phyloP scores from a whole-genome alignment of 2,888 invertebrate species.

The Cheilosia impressa region DNA sequence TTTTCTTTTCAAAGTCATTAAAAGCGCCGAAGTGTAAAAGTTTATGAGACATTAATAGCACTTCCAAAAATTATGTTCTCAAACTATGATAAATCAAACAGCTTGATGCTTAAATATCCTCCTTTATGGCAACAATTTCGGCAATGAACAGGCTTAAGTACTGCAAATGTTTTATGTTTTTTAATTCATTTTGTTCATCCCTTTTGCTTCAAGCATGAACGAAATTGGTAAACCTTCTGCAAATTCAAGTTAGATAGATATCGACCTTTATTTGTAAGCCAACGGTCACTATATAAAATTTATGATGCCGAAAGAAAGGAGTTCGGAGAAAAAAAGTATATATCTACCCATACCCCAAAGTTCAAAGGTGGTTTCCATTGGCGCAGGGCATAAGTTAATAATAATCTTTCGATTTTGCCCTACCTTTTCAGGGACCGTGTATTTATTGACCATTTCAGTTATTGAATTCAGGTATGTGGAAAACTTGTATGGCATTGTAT shows the following conservation, averaged over 20 bases:
- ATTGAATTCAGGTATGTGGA: slow-evolving; percentile 7
- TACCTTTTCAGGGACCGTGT: background rate
- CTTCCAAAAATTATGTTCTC: background rate
- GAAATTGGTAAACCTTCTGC: slow-evolving; percentile 4
- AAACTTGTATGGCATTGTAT: background rate
- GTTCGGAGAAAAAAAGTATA: background rate
- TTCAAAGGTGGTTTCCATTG: background rate
- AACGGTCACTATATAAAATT: slow-evolving; percentile 6
- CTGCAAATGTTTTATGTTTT: slow-evolving; percentile 1
- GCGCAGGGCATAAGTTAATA: background rate
- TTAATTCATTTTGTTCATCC: background rate
- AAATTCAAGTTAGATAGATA: background rate
- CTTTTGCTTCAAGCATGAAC: background rate
- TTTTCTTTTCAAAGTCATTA: background rate
- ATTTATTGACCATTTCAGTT: slow-evolving; percentile 7
- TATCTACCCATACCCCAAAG: background rate
- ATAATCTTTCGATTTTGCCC: slow-evolving; percentile 1
- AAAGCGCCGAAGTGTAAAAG: background rate
- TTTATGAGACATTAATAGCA: slow-evolving; percentile 2
- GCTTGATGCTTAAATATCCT: background rate
- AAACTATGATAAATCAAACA: background rate
- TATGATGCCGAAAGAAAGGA: slow-evolving; percentile 4
- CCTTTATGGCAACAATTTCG: background rate
- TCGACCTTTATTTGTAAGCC: background rate
- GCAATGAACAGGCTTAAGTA: slow-evolving; percentile 1